These are phyloP conservation scores for Caenorhabditis virilis DNA, from an alignment of 2,888 invertebrate species.

Conservation along the genomic window DNA sequence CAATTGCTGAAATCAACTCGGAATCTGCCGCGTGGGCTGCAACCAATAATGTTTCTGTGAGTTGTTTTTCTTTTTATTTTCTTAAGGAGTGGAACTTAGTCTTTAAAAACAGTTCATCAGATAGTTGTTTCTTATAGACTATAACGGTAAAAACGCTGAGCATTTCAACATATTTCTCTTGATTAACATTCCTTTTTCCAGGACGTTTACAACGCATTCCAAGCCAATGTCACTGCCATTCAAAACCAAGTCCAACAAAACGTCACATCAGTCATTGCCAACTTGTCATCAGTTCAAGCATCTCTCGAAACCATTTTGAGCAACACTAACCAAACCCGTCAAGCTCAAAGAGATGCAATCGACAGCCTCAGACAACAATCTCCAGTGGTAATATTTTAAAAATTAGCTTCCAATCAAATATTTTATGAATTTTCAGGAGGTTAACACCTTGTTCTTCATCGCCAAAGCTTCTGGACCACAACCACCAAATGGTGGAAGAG, in stretches of 20 bases:
- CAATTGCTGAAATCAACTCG: conserved; percentile 28
- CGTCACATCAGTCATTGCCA: conserved; percentile 28
- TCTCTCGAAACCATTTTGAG: conserved; percentile 23
- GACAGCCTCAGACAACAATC: conserved; percentile 10
- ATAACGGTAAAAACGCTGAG: no score
- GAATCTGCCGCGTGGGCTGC: conserved; percentile 37
- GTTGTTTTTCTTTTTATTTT: no score
- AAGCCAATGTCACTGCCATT: conserved; percentile 29
- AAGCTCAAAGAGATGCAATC: conserved; percentile 7
- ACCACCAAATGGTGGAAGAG: no score
- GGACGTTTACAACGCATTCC: conserved; percentile 28
- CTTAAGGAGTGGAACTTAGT: no score
- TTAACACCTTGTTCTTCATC: no score
- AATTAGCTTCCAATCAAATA: not conserved
- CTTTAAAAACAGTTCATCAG: no score
- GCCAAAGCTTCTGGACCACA: no score
- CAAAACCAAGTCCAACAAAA: conserved; percentile 31
- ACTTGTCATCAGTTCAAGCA: conserved; percentile 23
- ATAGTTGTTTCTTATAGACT: no score
- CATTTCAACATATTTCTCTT: no score
- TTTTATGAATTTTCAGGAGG: conserved; percentile 10
- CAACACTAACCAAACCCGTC: conserved; percentile 32
- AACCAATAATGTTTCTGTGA: conserved; percentile 39
- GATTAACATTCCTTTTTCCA: no score
- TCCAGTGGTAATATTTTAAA: conserved; percentile 7